phyloP scores from a whole-genome alignment of 2,888 invertebrate genomes.

The Lypha dubia region DNA sequence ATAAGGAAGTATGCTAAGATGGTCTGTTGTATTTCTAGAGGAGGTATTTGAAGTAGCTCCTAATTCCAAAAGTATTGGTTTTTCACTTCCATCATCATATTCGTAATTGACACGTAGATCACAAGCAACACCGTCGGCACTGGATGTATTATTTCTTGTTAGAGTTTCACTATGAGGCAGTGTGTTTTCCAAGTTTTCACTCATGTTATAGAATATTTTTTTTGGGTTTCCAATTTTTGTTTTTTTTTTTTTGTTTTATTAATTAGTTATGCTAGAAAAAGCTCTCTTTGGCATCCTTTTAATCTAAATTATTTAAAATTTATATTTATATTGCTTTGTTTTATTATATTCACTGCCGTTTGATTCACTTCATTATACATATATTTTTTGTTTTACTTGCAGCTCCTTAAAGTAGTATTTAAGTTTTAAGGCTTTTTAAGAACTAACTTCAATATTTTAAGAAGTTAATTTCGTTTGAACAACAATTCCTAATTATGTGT shows the following conservation, averaged over 20 bases:
- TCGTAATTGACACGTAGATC: conserved; percentile 40
- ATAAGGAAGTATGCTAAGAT: conserved; percentile 72
- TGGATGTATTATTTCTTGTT: background rate
- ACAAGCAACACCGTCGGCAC: conserved; percentile 40
- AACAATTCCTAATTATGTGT: conserved; percentile 32
- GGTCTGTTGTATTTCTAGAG: conserved; percentile 69
- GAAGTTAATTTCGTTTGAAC: conserved; percentile 26
- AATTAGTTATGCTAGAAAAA: background rate
- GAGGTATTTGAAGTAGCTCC: conserved; percentile 73
- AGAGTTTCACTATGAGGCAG: background rate
- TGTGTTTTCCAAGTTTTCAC: conserved; percentile 39
- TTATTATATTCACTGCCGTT: background rate
- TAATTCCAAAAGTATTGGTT: conserved; percentile 78
- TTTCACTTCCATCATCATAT: conserved; percentile 77
- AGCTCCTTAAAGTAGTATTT: conserved; percentile 6
- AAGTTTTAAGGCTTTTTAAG: conserved; percentile 9
- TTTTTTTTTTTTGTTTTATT: conserved; percentile 11
- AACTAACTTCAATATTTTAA: conserved; percentile 12
- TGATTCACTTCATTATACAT: background rate
- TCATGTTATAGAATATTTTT: conserved; percentile 29
- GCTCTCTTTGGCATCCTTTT: background rate
- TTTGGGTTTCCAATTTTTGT: conserved; percentile 8
- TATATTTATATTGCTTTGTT: background rate
- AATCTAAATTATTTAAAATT: conserved; percentile 17
- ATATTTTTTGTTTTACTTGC: conserved; percentile 15